Conservation (phyloP, 2,113 vertebrate genomes). For the Oncorhynchus masou region DNA sequence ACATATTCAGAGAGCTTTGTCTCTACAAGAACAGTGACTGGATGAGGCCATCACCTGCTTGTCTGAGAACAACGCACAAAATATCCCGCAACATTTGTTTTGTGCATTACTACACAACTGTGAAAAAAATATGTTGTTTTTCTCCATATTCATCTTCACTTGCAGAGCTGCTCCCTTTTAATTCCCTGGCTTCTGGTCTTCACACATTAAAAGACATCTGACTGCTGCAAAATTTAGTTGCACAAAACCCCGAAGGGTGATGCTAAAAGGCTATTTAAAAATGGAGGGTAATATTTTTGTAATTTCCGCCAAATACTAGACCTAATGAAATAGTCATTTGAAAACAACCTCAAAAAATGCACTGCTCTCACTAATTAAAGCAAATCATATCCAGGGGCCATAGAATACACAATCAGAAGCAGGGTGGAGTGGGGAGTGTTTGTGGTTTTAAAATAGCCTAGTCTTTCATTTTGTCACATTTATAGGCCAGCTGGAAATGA, state of each 20-base stretch:
- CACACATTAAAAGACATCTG: slow-evolving; percentile 47
- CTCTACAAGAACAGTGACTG: background rate
- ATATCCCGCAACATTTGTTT: background rate
- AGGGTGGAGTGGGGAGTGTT: slow-evolving; percentile 15
- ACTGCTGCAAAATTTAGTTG: slow-evolving; percentile 62
- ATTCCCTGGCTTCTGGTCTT: slow-evolving; percentile 47
- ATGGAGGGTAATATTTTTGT: slow-evolving; percentile 60
- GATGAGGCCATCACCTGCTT: background rate
- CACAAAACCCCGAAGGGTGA: slow-evolving; percentile 46
- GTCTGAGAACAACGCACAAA: background rate
- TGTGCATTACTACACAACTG: background rate
- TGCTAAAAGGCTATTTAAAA: slow-evolving; percentile 66
- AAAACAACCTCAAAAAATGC: slow-evolving; percentile 51
- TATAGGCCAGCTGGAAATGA: background rate
- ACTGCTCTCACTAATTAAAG: slow-evolving; percentile 47
- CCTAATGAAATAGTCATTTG: slow-evolving; percentile 68
- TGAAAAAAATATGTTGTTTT: background rate
- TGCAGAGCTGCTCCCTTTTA: slow-evolving; percentile 48
- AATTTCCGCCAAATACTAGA: slow-evolving; percentile 64
- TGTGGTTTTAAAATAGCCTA: slow-evolving; percentile 21
- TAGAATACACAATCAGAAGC: slow-evolving; percentile 23
- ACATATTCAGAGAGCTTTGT: background rate
- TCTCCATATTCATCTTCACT: slow-evolving; percentile 41
- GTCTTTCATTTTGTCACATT: slow-evolving; percentile 14
- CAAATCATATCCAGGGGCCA: slow-evolving; percentile 39